These are phyloP conservation scores for Drosophila pseudoananassae DNA, from an alignment of 1,140 invertebrate species.

Conservation along the genomic window DNA sequence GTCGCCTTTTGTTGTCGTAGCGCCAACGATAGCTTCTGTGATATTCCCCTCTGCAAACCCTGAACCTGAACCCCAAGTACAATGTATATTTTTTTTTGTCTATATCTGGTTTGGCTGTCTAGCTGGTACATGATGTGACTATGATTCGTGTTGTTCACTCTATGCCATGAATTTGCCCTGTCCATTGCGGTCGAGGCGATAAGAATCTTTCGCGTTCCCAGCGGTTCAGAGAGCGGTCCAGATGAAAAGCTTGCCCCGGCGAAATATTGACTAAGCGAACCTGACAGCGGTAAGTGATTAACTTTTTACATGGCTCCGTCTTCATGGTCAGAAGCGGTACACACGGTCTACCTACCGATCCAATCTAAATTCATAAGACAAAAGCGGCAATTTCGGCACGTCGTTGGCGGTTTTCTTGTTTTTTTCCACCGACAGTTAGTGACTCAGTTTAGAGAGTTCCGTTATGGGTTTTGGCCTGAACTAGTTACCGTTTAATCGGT, in stretches of 20 bases:
- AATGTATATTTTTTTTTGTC: constrained; percentile 25
- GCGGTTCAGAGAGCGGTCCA: constrained; percentile 25
- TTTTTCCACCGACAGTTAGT: constrained; percentile 3
- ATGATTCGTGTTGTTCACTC: constrained; percentile 43
- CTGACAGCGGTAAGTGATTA: constrained; percentile 50
- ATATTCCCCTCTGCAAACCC: constrained; percentile 17
- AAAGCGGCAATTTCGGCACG: constrained; percentile 33
- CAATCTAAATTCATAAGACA: constrained; percentile 48
- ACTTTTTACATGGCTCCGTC: constrained; percentile 42
- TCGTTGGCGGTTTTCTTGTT: background rate
- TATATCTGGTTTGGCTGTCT: constrained; percentile 46
- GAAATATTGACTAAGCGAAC: constrained; percentile 46
- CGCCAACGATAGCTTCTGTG: constrained; percentile 44
- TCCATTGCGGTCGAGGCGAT: constrained; percentile 46
- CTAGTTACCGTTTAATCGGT: constrained; percentile 49
- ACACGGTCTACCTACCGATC: constrained; percentile 14
- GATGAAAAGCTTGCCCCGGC: constrained; percentile 36
- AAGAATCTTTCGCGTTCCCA: constrained; percentile 38
- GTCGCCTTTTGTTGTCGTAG: constrained; percentile 71
- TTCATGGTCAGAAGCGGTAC: constrained; percentile 19
- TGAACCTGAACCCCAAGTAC: constrained; percentile 37
- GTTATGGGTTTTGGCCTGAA: constrained; percentile 28
- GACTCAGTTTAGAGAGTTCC: constrained; percentile 44
- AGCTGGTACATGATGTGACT: constrained; percentile 46
- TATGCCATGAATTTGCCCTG: constrained; percentile 46